Conservation (phyloP, 1,140 invertebrate genomes). For the Callitettix versicolor region DNA sequence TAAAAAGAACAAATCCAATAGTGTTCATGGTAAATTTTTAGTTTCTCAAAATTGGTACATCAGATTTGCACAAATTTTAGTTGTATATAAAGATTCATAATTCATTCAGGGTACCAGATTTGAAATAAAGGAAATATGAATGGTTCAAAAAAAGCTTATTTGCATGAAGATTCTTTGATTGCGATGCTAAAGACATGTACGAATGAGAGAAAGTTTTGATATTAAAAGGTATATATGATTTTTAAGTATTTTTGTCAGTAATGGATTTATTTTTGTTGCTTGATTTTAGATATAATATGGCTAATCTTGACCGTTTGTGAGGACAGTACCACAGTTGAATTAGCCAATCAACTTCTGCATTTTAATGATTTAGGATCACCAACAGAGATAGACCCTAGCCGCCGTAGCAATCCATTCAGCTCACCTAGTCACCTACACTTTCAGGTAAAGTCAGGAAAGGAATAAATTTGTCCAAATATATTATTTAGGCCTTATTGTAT, state of each 20-base stretch:
- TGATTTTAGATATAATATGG: constrained; percentile 53
- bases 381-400: constrained; percentile 5
- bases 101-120: not conserved
- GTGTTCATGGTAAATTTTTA: not conserved
- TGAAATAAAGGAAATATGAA: not conserved
- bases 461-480: no score
- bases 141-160: no score
- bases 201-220: no score
- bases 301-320: constrained; percentile 55
- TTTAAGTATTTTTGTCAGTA: constrained; percentile 14
- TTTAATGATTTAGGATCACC: constrained; percentile 34
- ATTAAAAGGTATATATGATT: no score
- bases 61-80: not conserved
- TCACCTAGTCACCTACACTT: constrained; percentile 3
- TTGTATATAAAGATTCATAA: not conserved
- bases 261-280: constrained; percentile 15
- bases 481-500: not conserved
- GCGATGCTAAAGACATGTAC: no score
- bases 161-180: no score
- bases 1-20: not conserved
- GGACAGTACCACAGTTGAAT: constrained; percentile 46
- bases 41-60: not conserved
- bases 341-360: constrained; percentile 57
- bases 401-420: constrained; percentile 8
- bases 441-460: not conserved